Evolutionary conservation across 2,797 vertebrate species (phyloP), one percentile per base, ranked within the genome.

Genomic region (Labroides dimidiatus): DNA sequence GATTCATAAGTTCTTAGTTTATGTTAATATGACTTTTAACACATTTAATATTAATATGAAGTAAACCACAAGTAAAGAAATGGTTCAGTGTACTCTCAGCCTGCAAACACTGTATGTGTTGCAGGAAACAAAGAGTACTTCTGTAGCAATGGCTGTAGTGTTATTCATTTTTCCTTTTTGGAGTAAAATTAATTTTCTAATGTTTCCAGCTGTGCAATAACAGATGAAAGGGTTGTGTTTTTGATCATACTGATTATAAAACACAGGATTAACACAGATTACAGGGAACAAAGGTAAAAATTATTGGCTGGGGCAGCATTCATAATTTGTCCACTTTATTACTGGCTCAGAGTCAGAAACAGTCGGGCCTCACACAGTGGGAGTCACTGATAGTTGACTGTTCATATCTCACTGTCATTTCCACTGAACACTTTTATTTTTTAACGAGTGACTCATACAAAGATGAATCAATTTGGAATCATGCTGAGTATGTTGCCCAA

Each of bases 261-360:
- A 24, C 19, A 36, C 17, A 14, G 23, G 48, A 65, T 76, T 48
- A 69, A 60, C 43, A 48, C 24, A 58, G 19, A 78, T 55, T 74
- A 50, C n/a, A 73, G 27, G 78, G 42, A 51, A 39, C 43, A 67
- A 81, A 53, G 27, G 43, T 77, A 47, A 68, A 49, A 77, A 63
- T 41, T 61, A 44, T 64, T 66, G 63, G 62, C 37, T 4, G 3
- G 15, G 63, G 17, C 49, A 49, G 16, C 37, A 45, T 48, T 33
- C 20, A 51, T 62, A 63, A 64, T 57, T 54, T 69, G 50, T 59
- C 21, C 72, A 21, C 45, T n/a, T 59, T 37, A 24, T 47, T 37
- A 19, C 55, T 70, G 77, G 69, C 63, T 66, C 66, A 24, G 37
- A 69, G 42, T 57, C 53, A 72, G 53, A 64, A 56, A 64, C 58